Evolutionary conservation across 2,888 invertebrate genomes (phyloP), one percentile per base, ranked within the genome.

Genomic region (Schrankia costaestrigalis): DNA sequence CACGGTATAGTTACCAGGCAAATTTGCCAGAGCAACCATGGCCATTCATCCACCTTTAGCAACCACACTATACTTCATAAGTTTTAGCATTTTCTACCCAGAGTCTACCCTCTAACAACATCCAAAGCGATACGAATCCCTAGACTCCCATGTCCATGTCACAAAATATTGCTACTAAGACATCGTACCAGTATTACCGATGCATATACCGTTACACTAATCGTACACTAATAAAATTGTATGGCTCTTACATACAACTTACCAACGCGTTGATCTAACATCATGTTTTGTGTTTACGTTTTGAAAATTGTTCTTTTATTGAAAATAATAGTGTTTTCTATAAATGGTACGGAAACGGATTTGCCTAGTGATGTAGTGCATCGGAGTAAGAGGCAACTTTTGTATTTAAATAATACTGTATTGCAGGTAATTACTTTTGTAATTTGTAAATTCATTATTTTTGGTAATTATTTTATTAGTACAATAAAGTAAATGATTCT

Each of bases 401-500:
- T 81, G 7, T 85, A 68, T 35, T 79, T 79, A 0, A 85, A 85
- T 30, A 65, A 70, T 26, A 76, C 82, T 10, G 2, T 28, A 9
- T 11, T 37, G 3, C 37, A 37, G 37, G 37, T 37, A 25, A n/a
- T 17, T 3, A 5, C 17, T 17, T 17, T n/a, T n/a, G n/a, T n/a
- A n/a, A n/a, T n/a, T n/a, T n/a, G n/a, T n/a, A n/a, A n/a, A n/a
- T n/a, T n/a, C n/a, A n/a, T n/a, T n/a, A n/a, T n/a, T n/a, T n/a
- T n/a, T n/a, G n/a, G n/a, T n/a, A n/a, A n/a, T n/a, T n/a, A n/a
- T n/a, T n/a, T n/a, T n/a, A n/a, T n/a, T n/a, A n/a, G n/a, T n/a
- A n/a, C n/a, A n/a, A n/a, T n/a, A n/a, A n/a, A n/a, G n/a, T n/a
- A n/a, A n/a, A n/a, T n/a, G n/a, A n/a, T n/a, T n/a, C n/a, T n/a